Evolutionary conservation across 2,888 invertebrate genomes (phyloP).

Genomic region (Perdita meconis): DNA sequence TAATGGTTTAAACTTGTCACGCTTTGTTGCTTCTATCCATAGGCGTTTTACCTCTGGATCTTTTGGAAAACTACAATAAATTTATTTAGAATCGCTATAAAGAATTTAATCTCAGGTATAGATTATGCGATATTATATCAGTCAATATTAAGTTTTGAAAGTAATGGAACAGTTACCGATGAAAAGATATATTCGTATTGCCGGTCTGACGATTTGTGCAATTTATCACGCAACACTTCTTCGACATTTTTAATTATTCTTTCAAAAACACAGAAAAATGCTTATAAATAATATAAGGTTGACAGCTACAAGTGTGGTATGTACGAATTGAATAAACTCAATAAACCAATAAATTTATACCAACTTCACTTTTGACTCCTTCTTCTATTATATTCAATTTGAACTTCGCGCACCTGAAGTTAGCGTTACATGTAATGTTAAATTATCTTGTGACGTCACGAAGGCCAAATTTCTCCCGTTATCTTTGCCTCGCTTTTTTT

Average conservation of each 20-base stretch:
- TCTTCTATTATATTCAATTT: too few relatives aligned
- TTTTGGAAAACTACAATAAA: conserved; percentile 18
- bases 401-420: too few relatives aligned
- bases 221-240: too few relatives aligned
- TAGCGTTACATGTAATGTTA: too few relatives aligned
- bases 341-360: too few relatives aligned
- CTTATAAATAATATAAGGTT: too few relatives aligned
- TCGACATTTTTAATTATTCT: too few relatives aligned
- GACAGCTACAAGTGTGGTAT: too few relatives aligned
- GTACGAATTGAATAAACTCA: too few relatives aligned
- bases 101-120: neutral
- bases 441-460: too few relatives aligned
- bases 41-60: neutral
- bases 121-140: conserved; percentile 6
- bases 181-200: neutral
- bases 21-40: conserved; percentile 13
- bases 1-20: conserved; percentile 11
- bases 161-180: neutral
- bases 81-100: neutral
- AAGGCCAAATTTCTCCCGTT: neutral
- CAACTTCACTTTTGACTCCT: too few relatives aligned
- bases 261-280: too few relatives aligned
- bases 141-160: neutral
- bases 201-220: neutral
- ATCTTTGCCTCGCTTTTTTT: neutral